These are phyloP conservation scores for Spilosoma lubricipeda DNA, from an alignment of 2,888 invertebrate genomes.

Conservation along the genomic window DNA sequence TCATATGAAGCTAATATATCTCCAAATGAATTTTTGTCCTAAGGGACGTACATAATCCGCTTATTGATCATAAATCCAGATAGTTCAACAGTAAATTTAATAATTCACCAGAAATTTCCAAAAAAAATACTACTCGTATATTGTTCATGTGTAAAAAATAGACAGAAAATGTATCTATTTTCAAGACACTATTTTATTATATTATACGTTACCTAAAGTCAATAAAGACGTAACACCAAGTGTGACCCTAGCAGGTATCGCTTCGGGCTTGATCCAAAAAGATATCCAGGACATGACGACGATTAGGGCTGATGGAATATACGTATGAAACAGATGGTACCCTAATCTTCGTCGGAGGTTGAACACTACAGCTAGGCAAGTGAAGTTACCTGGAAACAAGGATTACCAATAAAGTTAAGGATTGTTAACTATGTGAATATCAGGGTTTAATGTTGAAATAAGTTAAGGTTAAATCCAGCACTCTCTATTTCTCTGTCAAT, in stretches of 20 bases:
- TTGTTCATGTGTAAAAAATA: too few species aligned
- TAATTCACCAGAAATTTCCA: too few species aligned
- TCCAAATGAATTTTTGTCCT: too few species aligned
- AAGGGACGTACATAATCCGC: too few species aligned
- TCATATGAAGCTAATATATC: too few species aligned
- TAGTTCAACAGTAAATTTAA: too few species aligned
- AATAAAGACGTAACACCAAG: conserved; percentile 95
- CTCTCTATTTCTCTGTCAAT: too few species aligned
- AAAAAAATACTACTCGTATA: too few species aligned
- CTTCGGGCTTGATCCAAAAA: conserved; percentile 98
- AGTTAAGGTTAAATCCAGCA: too few species aligned
- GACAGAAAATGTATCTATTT: background rate
- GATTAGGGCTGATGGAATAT: conserved; percentile 96
- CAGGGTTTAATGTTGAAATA: background rate
- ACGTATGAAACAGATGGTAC: conserved; percentile 96
- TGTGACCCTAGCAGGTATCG: conserved; percentile 95
- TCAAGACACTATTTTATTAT: background rate
- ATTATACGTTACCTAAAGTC: conserved; percentile 88
- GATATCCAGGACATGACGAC: conserved; percentile 99
- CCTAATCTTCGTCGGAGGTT: conserved; percentile 93
- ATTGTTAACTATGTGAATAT: background rate
- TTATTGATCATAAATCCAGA: too few species aligned
- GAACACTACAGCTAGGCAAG: conserved; percentile 95
- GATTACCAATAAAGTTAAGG: background rate
- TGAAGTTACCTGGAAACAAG: conserved; percentile 91